These are phyloP conservation scores for Linyphia triangularis DNA, from an alignment of 2,888 invertebrate species.

Conservation along the genomic window DNA sequence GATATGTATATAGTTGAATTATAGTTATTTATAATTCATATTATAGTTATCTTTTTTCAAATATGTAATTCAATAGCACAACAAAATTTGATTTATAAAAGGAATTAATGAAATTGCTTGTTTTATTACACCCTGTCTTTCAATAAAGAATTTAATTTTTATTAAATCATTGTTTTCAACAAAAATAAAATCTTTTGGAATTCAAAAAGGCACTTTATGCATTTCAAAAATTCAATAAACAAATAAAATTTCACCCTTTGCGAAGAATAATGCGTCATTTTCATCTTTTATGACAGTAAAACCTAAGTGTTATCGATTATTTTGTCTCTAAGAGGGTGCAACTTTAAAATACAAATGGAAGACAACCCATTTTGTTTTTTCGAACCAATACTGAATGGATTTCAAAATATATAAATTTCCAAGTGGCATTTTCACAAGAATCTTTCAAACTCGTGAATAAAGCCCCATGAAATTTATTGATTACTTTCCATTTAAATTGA, in stretches of 20 bases:
- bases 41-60: too few relatives aligned
- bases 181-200: too few relatives aligned
- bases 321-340: not conserved
- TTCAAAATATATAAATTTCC: constrained; percentile 25
- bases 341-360: not conserved
- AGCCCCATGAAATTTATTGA: not conserved
- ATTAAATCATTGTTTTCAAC: too few relatives aligned
- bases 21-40: too few relatives aligned
- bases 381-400: not conserved
- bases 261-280: not conserved
- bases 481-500: constrained; percentile 2
- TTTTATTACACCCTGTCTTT: too few relatives aligned
- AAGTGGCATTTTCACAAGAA: not conserved
- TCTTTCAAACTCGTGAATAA: not conserved
- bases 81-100: too few relatives aligned
- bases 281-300: not conserved
- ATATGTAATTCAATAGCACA: too few relatives aligned
- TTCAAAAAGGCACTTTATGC: too few relatives aligned
- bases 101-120: too few relatives aligned
- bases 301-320: constrained; percentile 20
- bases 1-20: too few relatives aligned
- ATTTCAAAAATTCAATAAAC: not conserved
- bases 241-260: not conserved
- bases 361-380: not conserved
- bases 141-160: too few relatives aligned